Percentiles rank a stretch among this genome's conserved stretches.
These are phyloP conservation scores for Scolopax mira DNA, from an alignment of 2,113 vertebrate genomes.

Conservation along the genomic window DNA sequence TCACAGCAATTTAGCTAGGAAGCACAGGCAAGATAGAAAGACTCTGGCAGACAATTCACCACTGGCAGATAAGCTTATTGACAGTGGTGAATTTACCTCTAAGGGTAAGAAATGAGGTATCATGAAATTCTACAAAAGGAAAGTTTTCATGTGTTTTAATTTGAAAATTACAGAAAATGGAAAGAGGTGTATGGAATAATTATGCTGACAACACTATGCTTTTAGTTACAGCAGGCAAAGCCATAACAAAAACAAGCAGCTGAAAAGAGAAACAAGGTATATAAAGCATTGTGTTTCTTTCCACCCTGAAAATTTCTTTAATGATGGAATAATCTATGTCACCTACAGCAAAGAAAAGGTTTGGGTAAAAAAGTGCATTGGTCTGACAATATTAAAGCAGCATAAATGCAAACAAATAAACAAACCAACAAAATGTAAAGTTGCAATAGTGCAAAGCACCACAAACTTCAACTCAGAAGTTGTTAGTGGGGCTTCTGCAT, in stretches of 20 bases:
- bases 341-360: neutral
- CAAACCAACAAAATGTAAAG: neutral
- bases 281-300: neutral
- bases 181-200: neutral
- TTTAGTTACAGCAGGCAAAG: neutral
- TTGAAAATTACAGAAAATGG: neutral
- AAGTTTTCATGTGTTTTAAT: neutral
- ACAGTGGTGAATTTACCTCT: slow-evolving; percentile 1
- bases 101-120: neutral
- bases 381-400: neutral
- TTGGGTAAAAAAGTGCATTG: neutral
- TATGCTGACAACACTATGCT: neutral
- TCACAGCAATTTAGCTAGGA: slow-evolving; percentile 32
- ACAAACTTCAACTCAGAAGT: neutral
- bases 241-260: neutral
- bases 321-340: neutral
- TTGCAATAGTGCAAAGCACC: neutral
- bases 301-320: neutral
- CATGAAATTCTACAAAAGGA: neutral
- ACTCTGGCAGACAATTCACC: neutral
- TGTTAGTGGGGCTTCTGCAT: neutral
- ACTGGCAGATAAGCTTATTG: neutral
- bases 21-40: neutral
- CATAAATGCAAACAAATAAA: neutral
- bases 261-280: neutral